Conservation (phyloP, 2,797 vertebrate genomes). For the Characodon lateralis region DNA sequence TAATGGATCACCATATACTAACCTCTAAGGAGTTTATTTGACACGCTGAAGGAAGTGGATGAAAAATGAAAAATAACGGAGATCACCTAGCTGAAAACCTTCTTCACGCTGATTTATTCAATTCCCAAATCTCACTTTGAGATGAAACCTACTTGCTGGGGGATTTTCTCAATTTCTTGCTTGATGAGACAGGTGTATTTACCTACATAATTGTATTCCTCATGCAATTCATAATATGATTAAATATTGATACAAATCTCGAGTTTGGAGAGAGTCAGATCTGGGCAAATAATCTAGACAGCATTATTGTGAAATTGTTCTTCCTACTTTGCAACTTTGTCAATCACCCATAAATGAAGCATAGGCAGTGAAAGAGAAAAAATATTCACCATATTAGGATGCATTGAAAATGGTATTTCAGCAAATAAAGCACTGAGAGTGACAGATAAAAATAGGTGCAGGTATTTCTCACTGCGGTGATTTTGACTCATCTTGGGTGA, state of each 20-base stretch:
- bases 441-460: constrained; percentile 58
- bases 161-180: constrained; percentile 84
- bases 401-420: constrained; percentile 51
- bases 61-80: constrained; percentile 71
- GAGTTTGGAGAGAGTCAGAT: constrained; percentile 73
- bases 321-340: constrained; percentile 69
- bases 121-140: constrained; percentile 75
- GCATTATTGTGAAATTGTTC: constrained; percentile 71
- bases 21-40: constrained; percentile 52
- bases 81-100: constrained; percentile 75
- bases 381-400: constrained; percentile 53
- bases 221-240: constrained; percentile 81
- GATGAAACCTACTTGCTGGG: constrained; percentile 72
- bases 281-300: constrained; percentile 72
- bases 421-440: constrained; percentile 47
- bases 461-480: constrained; percentile 49
- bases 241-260: constrained; percentile 82
- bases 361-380: constrained; percentile 51
- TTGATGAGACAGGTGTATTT: constrained; percentile 84
- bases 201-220: constrained; percentile 83
- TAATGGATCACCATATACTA: constrained; percentile 34
- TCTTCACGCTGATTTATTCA: constrained; percentile 65
- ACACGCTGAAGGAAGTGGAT: constrained; percentile 57
- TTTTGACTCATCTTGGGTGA: constrained; percentile 58
- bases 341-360: constrained; percentile 55